Evolutionary conservation across 2,797 vertebrate genomes (phyloP).

Genomic region (Chaetodon trifasciatus): DNA sequence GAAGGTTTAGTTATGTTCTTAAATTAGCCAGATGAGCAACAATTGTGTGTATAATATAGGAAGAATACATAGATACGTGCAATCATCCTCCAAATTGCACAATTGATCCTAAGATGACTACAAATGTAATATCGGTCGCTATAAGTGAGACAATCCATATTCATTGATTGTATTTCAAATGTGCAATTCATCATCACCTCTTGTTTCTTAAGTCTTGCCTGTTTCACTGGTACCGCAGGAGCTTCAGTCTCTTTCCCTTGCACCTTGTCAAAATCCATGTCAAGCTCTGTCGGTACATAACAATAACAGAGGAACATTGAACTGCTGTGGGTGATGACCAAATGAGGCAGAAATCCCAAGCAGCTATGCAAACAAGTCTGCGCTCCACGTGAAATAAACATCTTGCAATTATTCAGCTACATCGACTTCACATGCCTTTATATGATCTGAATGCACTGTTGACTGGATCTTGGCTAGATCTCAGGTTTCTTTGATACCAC

Average conservation of each 20-base stretch:
- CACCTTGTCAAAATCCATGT: slow-evolving; percentile 50
- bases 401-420: slow-evolving; percentile 75
- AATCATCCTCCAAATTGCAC: not conserved
- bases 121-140: not conserved
- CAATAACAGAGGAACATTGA: slow-evolving; percentile 58
- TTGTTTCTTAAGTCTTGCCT: slow-evolving; percentile 4
- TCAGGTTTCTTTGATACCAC: slow-evolving; percentile 2
- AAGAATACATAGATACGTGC: not conserved
- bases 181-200: slow-evolving; percentile 29
- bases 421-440: slow-evolving; percentile 72
- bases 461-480: slow-evolving; percentile 46
- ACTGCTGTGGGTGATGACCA: slow-evolving; percentile 67
- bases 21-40: slow-evolving; percentile 1
- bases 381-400: slow-evolving; percentile 78
- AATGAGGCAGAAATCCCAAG: slow-evolving; percentile 79
- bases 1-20: slow-evolving; percentile 17
- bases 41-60: not conserved
- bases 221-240: slow-evolving; percentile 20
- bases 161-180: slow-evolving; percentile 4
- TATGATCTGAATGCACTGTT: slow-evolving; percentile 47
- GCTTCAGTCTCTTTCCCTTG: slow-evolving; percentile 52
- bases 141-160: slow-evolving; percentile 1
- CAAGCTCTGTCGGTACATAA: slow-evolving; percentile 48
- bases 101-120: not conserved
- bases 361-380: slow-evolving; percentile 81